These are phyloP conservation scores for Drosophila anceps DNA, from an alignment of 2,888 invertebrate species.

Conservation along the genomic window DNA sequence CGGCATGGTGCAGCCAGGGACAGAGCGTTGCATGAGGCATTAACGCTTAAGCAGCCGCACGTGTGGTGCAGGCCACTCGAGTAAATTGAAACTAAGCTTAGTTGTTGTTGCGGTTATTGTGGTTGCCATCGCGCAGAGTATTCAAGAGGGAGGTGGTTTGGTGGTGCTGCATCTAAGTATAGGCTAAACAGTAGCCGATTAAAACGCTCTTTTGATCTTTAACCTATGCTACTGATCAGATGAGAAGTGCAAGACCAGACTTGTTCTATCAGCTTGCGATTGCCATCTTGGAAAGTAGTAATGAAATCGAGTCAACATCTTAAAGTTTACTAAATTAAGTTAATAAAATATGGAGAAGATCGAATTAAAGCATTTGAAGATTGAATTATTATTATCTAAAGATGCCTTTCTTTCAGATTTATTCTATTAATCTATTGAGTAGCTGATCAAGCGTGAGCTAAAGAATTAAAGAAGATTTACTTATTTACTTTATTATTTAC, in stretches of 20 bases:
- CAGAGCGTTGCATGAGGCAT: slow-evolving; percentile 21
- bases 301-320: too few species aligned
- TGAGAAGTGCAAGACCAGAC: slow-evolving; percentile 8
- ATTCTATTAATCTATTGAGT: too few species aligned
- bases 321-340: too few species aligned
- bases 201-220: slow-evolving; percentile 45
- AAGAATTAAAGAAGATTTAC: too few species aligned
- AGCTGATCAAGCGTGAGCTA: too few species aligned
- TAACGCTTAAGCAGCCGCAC: slow-evolving; percentile 73
- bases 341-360: not conserved
- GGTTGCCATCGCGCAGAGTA: slow-evolving; percentile 13
- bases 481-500: too few species aligned
- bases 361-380: too few species aligned
- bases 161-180: not conserved
- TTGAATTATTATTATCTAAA: not conserved
- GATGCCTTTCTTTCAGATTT: too few species aligned
- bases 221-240: slow-evolving; percentile 30
- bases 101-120: slow-evolving; percentile 16
- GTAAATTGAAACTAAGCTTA: slow-evolving; percentile 51
- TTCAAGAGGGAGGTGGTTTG: not conserved
- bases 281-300: not conserved
- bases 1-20: slow-evolving; percentile 1
- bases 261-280: slow-evolving; percentile 1
- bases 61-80: slow-evolving; percentile 52
- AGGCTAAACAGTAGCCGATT: slow-evolving; percentile 50